Evolutionary conservation across 2,113 vertebrate species (phyloP), one percentile per base, ranked within the genome.

Genomic region (Athene cunicularia): DNA sequence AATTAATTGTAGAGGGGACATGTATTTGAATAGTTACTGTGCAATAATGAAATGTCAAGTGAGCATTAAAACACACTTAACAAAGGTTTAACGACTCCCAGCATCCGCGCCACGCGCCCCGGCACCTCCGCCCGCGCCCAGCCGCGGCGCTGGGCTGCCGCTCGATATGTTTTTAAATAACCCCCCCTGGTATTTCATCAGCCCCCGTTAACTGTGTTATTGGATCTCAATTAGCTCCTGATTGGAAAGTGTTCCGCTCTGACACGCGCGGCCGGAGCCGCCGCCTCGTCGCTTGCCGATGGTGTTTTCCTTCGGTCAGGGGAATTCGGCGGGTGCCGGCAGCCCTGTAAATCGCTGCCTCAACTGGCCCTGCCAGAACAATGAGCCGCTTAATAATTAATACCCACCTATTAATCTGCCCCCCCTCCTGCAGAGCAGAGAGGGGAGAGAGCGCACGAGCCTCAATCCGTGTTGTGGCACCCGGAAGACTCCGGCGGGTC

Each of bases 1-100:
- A 93, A 97, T 96, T 95, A 95, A 96, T 93, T 93, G 92, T 45
- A 55, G 89, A 94, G 91, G 96, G 93, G 35, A 50, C 64, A 10
- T 1, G 58, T 20, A 86, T 73, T 68, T 81, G 96, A 90, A 92
- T 21, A 80, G 76, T 89, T 87, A 41, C 73, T 33, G 56, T 3
- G 72, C 47, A 75, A 94, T 96, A 72, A 97, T 64, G 88, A 94
- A 91, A 96, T 75, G 77, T 90, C 94, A 92, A 93, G 86, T 86
- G 94, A 97, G 91, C 89, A 92, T 93, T 97, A 97, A 97, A 97
- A 93, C 95, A 95, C 81, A 91, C 67, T 75, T 86, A 93, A 94
- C 73, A 21, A 84, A 76, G 86, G 70, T 93, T 87, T 95, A 97
- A 96, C 56, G 80, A 94, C 91, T 97, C 90, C 58, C 39, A 59